Evolutionary conservation across 2,888 invertebrate species (phyloP).

Genomic region (Synergus gifuensis): DNA sequence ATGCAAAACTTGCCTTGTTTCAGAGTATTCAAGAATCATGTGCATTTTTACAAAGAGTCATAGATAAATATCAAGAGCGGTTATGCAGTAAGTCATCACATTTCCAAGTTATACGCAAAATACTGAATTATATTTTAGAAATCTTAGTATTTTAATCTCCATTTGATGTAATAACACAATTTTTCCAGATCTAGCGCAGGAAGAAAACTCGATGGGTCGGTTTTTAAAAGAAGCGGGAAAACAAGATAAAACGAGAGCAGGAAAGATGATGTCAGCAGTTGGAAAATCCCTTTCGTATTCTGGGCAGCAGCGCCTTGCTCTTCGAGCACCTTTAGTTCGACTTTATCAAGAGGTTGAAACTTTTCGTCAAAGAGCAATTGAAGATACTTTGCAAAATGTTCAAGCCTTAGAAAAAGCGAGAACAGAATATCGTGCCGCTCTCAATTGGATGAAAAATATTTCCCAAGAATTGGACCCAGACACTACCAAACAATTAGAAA

Average conservation of each 20-base stretch:
- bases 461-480: constrained; percentile 98
- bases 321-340: constrained; percentile 91
- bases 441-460: constrained; percentile 99
- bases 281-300: constrained; percentile 94
- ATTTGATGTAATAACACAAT: constrained; percentile 18
- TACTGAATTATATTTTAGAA: not conserved
- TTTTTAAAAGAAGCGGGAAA: constrained; percentile 97
- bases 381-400: constrained; percentile 94
- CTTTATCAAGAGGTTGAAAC: constrained; percentile 98
- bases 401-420: constrained; percentile 96
- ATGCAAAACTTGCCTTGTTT: constrained; percentile 96
- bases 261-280: constrained; percentile 88
- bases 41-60: constrained; percentile 89
- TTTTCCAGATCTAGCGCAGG: constrained; percentile 89
- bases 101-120: not conserved
- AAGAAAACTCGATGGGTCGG: constrained; percentile 95
- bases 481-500: constrained; percentile 95
- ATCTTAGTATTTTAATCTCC: not conserved
- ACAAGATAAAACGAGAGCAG: constrained; percentile 90
- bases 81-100: constrained; percentile 83
- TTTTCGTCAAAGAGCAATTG: constrained; percentile 95
- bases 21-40: constrained; percentile 95
- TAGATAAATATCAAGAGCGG: constrained; percentile 96
- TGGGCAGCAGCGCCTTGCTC: constrained; percentile 93
- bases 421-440: constrained; percentile 95